Base-by-base conservation (phyloP, 2,797 vertebrate species). In the Danio choprae region DNA sequence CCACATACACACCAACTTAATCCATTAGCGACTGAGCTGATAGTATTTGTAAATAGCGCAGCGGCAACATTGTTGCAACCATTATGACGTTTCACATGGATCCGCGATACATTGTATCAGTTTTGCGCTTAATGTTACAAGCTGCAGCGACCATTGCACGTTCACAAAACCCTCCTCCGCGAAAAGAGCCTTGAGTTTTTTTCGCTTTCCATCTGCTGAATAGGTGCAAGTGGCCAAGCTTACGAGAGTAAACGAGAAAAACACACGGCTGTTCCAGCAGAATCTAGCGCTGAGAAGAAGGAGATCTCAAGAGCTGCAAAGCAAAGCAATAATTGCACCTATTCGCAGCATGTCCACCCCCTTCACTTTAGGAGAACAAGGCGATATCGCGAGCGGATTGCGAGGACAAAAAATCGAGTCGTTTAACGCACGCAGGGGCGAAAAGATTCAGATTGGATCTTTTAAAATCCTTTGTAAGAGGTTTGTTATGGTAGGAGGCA, bases 401-500 rank as follows among this genome's bases (percentile, higher is more conserved):
- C 81, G 70, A 73, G 48, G 38, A 56, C 29, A 29, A n/a, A 29
- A 64, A 62, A 18, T 48, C 53, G 80, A 82, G 62, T 80, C 76
- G 67, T 77, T 77, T 67, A 60, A 44, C 75, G 74, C 84, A 77
- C 75, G 68, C 80, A 60, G 81, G 68, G 68, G 46, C 68, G 83
- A 84, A 75, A 76, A 88, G 84, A 78, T 87, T 84, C 83, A 62
- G 85, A 83, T 59, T 83, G 81, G 85, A 85, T 79, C 81, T 84
- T 82, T 83, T 77, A 63, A 83, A 81, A 85, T 83, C 80, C 84
- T 84, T 87, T 87, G 80, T 81, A 77, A 81, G 69, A 82, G 73
- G 90, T 91, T 87, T 91, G 91, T 89, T 89, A 86, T 89, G 91
- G 88, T 84, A 87, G 92, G 84, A 89, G 89, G 86, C 89, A 87